phyloP scores from a whole-genome alignment of 2,797 vertebrate species.

The Taenioides sp. region DNA sequence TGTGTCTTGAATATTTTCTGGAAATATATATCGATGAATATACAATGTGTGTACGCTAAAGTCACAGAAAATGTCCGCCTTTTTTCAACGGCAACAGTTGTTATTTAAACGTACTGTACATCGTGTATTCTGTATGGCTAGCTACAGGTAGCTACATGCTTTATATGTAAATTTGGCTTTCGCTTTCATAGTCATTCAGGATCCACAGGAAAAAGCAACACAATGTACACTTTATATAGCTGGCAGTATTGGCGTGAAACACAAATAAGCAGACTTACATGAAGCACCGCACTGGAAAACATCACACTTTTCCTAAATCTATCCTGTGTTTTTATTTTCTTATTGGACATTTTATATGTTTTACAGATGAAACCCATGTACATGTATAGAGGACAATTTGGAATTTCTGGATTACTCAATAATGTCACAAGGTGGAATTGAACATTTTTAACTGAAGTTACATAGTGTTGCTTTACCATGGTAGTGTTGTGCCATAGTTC shows the following conservation, averaged over 20 bases:
- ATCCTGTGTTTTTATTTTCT: too few relatives aligned
- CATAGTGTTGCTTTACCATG: not conserved
- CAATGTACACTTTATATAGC: too few relatives aligned
- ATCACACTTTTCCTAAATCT: not conserved
- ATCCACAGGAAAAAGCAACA: not conserved
- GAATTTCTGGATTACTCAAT: too few relatives aligned
- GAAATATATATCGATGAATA: constrained; percentile 7
- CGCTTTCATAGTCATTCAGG: constrained; percentile 3
- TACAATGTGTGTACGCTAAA: constrained; percentile 10
- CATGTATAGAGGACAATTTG: too few relatives aligned
- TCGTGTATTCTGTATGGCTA: constrained; percentile 18
- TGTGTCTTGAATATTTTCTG: constrained; percentile 19
- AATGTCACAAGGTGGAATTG: too few relatives aligned
- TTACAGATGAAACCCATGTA: too few relatives aligned
- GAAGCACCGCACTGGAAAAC: not conserved
- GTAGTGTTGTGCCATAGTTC: not conserved
- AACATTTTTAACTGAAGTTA: not conserved
- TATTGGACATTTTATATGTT: too few relatives aligned
- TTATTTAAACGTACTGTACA: constrained; percentile 24
- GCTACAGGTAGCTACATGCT: constrained; percentile 18
- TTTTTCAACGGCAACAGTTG: constrained; percentile 12
- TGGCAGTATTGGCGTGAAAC: not conserved
- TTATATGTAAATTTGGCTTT: constrained; percentile 19
- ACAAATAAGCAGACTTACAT: not conserved
- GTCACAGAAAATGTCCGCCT: constrained; percentile 17